Evolutionary conservation across 2,113 vertebrate genomes (phyloP), one percentile per base, ranked within the genome.

Genomic region (Serinus canaria): DNA sequence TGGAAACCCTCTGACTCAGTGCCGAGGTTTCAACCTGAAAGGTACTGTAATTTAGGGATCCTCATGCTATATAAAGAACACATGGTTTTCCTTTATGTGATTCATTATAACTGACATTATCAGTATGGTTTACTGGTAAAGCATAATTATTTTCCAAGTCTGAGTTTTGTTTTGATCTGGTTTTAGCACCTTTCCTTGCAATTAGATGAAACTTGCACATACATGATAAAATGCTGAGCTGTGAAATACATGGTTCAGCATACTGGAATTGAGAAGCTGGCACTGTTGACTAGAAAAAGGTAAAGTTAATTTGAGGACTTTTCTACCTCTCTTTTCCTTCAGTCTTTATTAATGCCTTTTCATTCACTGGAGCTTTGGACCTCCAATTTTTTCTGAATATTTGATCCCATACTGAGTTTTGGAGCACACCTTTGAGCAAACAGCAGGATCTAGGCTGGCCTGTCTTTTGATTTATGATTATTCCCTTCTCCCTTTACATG

Each of bases 11-110:
- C 97, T 99, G 95, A 99, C 99, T 56, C 99, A 99, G 46, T 99
- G 99, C 95, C 97, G 99, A 97, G 99, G 99, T 88, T 99, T 99
- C 98, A 99, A 99, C 93, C 98, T 99, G 22, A 99, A 99, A 99
- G 99, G 99, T 99, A 98, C 70, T 84, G 17, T 83, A 95, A 91
- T 64, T 88, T 74, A 73, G 25, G 70, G 47, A 33, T 52, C 18
- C 14, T 56, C 33, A 1, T 21, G 46, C 67, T 91, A 78, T 76
- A 53, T 87, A 87, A 90, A 89, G 69, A 93, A 69, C 11, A 27
- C 11, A 15, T 47, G 60, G 31, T 44, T 55, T 93, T 79, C 43
- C 20, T 76, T 30, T 41, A 8, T 73, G 56, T 95, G 95, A 95
- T 87, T 97, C 96, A 93, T 75, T 74, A 43, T 31, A 90, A 37